phyloP scores from a whole-genome alignment of 2,113 vertebrate species.

The Sminthopsis crassicaudata region DNA sequence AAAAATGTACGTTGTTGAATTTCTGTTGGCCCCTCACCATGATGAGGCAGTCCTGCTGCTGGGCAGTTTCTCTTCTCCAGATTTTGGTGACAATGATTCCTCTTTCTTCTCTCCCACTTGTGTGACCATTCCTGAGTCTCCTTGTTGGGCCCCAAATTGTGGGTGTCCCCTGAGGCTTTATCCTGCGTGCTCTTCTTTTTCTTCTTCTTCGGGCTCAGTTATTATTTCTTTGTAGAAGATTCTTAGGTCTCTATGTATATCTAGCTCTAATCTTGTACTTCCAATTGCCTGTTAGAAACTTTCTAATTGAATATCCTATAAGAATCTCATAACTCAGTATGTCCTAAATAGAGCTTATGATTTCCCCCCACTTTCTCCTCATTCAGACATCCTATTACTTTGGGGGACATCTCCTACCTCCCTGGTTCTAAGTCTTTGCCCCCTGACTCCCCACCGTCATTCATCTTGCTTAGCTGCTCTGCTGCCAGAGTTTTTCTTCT shows the following conservation, averaged over 20 bases:
- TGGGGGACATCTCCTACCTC: not conserved
- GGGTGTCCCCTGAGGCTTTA: not conserved
- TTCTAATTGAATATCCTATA: not conserved
- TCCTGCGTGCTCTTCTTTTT: not conserved
- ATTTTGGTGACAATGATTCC: not conserved
- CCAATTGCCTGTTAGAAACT: not conserved
- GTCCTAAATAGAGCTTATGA: not conserved
- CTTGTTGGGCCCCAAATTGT: not conserved
- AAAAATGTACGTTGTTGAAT: not conserved
- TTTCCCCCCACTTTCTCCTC: not conserved
- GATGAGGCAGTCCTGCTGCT: not conserved
- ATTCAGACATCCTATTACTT: not conserved
- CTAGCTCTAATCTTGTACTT: not conserved
- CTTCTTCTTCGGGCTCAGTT: not conserved
- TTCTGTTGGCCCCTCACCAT: not conserved
- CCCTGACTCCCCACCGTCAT: too few relatives aligned
- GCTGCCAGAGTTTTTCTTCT: not conserved
- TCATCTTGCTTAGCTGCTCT: not conserved
- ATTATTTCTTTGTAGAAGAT: not conserved
- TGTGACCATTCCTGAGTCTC: not conserved
- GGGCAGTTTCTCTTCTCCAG: not conserved
- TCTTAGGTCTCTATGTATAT: not conserved
- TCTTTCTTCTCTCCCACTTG: not conserved
- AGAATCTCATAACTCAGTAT: not conserved
- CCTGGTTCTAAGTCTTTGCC: too few relatives aligned